These are phyloP conservation scores for Podarcis muralis DNA, from an alignment of 2,113 vertebrate genomes.

Conservation along the genomic window DNA sequence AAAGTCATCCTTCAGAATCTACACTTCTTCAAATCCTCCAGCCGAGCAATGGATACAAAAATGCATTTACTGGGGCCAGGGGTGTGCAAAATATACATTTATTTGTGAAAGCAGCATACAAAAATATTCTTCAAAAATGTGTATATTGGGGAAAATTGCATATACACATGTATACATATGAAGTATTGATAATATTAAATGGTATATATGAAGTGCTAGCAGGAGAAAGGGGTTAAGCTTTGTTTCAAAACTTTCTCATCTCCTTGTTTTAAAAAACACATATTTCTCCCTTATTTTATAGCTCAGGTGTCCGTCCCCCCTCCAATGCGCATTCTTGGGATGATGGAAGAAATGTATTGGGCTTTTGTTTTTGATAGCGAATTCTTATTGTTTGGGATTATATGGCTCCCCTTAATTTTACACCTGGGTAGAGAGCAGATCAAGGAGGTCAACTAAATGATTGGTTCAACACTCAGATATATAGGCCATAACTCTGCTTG, in stretches of 20 bases:
- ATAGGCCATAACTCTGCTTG: not conserved
- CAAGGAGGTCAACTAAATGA: conserved; percentile 16
- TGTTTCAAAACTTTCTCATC: not conserved
- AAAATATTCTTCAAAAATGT: no score
- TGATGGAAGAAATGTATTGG: not conserved
- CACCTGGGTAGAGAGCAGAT: not conserved
- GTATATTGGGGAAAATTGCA: no score
- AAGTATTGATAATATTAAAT: no score
- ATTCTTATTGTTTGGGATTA: not conserved
- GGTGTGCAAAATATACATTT: no score
- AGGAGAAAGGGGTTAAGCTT: not conserved
- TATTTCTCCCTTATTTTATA: not conserved
- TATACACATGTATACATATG: no score
- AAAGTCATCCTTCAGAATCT: no score
- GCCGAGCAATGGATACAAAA: no score
- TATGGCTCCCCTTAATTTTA: not conserved
- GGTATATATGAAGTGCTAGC: not conserved
- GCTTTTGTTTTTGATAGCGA: not conserved
- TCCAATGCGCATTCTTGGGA: not conserved
- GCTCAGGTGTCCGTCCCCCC: not conserved
- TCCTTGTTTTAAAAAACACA: not conserved
- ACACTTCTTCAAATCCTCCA: no score
- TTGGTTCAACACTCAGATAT: not conserved
- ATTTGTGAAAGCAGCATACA: no score
- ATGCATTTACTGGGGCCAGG: no score